phyloP scores from a whole-genome alignment of 2,888 invertebrate genomes.

The Amorpha juglandis region DNA sequence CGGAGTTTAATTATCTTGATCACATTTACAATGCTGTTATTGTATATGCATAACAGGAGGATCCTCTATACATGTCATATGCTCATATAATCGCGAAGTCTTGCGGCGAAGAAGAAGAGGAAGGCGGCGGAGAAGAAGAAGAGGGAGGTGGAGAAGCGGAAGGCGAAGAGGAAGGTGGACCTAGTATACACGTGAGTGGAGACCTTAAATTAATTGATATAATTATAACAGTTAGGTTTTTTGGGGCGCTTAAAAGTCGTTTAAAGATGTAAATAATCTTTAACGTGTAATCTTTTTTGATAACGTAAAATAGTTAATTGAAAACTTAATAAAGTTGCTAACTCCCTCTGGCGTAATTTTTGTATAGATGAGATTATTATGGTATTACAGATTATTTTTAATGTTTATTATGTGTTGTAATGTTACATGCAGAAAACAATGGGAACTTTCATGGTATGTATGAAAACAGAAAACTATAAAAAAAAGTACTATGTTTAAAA shows the following conservation, averaged over 20 bases:
- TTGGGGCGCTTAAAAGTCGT: no score
- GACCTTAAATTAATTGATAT: not conserved
- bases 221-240: not conserved
- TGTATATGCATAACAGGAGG: constrained; percentile 85
- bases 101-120: constrained; percentile 98
- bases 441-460: constrained; percentile 76
- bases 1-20: no score
- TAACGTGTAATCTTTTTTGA: no score
- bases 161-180: constrained; percentile 88
- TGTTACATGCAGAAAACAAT: constrained; percentile 77
- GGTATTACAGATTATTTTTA: not conserved
- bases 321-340: no score
- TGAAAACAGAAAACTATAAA: no score
- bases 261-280: no score
- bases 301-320: no score
- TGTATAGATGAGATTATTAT: no score
- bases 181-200: constrained; percentile 95
- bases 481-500: no score
- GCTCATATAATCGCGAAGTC: constrained; percentile 99
- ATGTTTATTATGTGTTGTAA: constrained; percentile 9
- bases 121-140: constrained; percentile 94
- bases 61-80: constrained; percentile 98
- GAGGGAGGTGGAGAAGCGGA: constrained; percentile 88
- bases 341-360: no score
- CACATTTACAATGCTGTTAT: no score